Evolutionary conservation across 1,140 invertebrate species (phyloP).

Genomic region (Cryptotermes secundus): DNA sequence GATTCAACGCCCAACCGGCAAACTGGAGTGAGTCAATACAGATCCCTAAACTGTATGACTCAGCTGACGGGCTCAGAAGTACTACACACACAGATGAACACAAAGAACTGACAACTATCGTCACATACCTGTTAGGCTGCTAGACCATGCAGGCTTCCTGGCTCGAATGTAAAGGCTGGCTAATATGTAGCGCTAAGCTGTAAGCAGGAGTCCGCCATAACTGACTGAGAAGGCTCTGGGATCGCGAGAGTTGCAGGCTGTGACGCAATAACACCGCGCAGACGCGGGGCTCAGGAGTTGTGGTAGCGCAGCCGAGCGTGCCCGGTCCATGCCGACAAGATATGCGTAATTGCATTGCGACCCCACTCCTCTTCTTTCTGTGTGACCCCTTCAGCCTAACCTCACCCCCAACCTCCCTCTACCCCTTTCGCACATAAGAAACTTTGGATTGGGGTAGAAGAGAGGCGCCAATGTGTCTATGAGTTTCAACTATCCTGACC

Average conservation of each 20-base stretch:
- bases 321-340: slow-evolving; percentile 21
- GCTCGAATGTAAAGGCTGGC: slow-evolving; percentile 33
- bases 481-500: not conserved
- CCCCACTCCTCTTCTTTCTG: not conserved
- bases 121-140: slow-evolving; percentile 35
- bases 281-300: slow-evolving; percentile 33
- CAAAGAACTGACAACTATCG: not conserved
- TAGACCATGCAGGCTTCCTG: slow-evolving; percentile 34
- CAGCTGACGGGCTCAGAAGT: not conserved
- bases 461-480: slow-evolving; percentile 27
- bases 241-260: not conserved
- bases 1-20: too few species aligned
- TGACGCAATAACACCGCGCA: slow-evolving; percentile 26
- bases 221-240: slow-evolving; percentile 31
- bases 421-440: not conserved
- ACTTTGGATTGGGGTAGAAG: not conserved
- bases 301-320: slow-evolving; percentile 24
- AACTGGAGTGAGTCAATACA: too few species aligned
- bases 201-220: slow-evolving; percentile 37
- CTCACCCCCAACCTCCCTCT: not conserved
- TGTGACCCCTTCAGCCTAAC: not conserved
- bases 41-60: too few species aligned
- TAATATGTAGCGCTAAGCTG: slow-evolving; percentile 36
- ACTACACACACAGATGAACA: not conserved
- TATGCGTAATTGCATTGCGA: slow-evolving; percentile 35